phyloP scores from a whole-genome alignment of 2,113 vertebrate species.

The Rhipidura dahli region DNA sequence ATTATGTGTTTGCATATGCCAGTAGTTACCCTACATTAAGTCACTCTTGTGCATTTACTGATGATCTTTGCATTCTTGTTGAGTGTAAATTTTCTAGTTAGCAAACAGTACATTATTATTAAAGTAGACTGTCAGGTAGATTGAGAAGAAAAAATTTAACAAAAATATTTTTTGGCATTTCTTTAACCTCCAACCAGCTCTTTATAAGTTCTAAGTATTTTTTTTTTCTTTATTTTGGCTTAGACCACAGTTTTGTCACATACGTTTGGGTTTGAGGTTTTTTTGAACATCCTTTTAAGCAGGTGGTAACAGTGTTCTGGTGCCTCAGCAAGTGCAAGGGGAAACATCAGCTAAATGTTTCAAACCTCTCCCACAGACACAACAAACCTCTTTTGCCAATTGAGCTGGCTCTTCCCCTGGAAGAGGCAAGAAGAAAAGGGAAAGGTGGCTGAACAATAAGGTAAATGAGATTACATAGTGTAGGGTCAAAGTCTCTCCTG shows the following conservation, averaged over 20 bases:
- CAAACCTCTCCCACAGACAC: background rate
- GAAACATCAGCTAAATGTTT: background rate
- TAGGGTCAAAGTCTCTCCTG: background rate
- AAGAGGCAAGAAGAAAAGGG: background rate
- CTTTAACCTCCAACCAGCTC: background rate
- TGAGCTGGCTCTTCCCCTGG: background rate
- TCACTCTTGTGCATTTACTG: background rate
- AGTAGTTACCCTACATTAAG: background rate
- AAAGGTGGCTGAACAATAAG: background rate
- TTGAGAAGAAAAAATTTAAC: background rate
- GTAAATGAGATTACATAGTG: rapidly evolving
- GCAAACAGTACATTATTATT: background rate
- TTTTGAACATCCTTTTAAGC: background rate
- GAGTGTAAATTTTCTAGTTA: background rate
- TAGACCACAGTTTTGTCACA: background rate
- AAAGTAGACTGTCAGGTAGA: background rate
- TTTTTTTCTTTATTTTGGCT: background rate
- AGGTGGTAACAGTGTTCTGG: background rate
- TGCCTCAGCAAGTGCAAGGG: background rate
- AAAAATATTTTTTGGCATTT: background rate
- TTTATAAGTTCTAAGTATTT: background rate
- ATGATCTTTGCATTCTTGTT: background rate
- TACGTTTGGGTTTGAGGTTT: background rate
- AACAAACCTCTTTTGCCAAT: background rate
- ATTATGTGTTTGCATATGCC: background rate